phyloP scores from a whole-genome alignment of 2,113 vertebrate species.

The Eleginops maclovinus region DNA sequence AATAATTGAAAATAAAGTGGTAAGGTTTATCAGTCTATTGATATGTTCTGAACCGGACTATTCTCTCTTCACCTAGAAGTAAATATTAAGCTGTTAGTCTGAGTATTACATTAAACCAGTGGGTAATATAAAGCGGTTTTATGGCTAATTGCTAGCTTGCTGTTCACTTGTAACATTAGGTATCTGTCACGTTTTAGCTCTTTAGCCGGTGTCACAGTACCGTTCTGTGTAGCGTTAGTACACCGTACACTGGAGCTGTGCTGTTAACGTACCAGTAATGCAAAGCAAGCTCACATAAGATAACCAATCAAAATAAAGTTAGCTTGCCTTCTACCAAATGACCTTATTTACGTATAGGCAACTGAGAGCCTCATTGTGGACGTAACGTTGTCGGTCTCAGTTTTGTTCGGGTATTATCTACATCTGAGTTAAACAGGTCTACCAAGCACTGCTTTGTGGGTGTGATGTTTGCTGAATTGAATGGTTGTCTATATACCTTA shows the following conservation, averaged over 20 bases:
- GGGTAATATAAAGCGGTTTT: neutral
- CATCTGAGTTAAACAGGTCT: neutral
- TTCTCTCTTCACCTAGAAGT: neutral
- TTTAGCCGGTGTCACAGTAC: neutral
- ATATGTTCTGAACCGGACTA: neutral
- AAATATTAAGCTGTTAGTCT: neutral
- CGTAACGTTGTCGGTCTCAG: neutral
- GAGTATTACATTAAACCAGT: neutral
- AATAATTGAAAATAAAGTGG: neutral
- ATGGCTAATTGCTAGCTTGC: constrained; percentile 7
- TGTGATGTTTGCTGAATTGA: neutral
- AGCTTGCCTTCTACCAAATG: neutral
- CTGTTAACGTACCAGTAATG: no score
- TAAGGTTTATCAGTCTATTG: neutral
- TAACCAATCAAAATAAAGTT: neutral
- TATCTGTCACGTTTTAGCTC: constrained; percentile 3
- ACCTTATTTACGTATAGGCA: no score
- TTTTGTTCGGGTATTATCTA: no score
- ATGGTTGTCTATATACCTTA: neutral
- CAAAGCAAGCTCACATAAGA: neutral
- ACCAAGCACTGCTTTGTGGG: neutral
- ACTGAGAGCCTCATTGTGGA: neutral
- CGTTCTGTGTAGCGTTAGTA: neutral
- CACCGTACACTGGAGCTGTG: neutral
- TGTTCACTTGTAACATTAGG: no score